Conservation (phyloP, 2,888 invertebrate species). For the Hartigia nigra region DNA sequence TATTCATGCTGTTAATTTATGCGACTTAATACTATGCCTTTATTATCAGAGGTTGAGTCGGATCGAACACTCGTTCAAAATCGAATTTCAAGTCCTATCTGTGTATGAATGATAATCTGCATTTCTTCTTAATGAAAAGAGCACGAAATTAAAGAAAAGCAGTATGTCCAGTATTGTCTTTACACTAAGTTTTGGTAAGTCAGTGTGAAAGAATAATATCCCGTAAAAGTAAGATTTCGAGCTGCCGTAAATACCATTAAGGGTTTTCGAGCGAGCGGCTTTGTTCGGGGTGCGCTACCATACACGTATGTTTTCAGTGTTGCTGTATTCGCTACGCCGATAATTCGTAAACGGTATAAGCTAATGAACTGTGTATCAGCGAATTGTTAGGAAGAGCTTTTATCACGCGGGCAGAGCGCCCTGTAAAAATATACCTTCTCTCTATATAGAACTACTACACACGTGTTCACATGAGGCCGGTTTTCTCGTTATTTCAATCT, state of each 20-base stretch:
- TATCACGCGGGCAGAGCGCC: conserved; percentile 62
- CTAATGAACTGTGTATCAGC: conserved; percentile 55
- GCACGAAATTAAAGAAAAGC: not conserved
- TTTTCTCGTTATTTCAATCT: conserved; percentile 1
- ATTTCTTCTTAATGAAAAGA: not conserved
- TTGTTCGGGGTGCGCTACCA: conserved; percentile 47
- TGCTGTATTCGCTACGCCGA: conserved; percentile 20
- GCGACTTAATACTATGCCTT: not conserved
- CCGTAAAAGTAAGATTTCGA: not conserved
- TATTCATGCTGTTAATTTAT: not conserved
- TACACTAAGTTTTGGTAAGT: not conserved
- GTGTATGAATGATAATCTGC: not conserved
- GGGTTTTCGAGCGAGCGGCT: conserved; percentile 20
- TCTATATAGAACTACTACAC: conserved; percentile 51
- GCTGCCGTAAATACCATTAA: not conserved
- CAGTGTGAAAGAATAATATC: not conserved
- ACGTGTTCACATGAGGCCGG: conserved; percentile 24
- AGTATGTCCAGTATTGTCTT: not conserved
- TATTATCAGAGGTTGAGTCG: not conserved
- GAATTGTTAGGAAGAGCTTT: conserved; percentile 63
- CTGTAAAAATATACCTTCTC: conserved; percentile 65
- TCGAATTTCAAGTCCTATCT: not conserved
- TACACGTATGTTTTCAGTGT: conserved; percentile 16
- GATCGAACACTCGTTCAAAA: not conserved
- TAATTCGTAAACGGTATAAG: conserved; percentile 35